Conservation (phyloP, 2,888 invertebrate genomes). For the Danaus chrysippus region DNA sequence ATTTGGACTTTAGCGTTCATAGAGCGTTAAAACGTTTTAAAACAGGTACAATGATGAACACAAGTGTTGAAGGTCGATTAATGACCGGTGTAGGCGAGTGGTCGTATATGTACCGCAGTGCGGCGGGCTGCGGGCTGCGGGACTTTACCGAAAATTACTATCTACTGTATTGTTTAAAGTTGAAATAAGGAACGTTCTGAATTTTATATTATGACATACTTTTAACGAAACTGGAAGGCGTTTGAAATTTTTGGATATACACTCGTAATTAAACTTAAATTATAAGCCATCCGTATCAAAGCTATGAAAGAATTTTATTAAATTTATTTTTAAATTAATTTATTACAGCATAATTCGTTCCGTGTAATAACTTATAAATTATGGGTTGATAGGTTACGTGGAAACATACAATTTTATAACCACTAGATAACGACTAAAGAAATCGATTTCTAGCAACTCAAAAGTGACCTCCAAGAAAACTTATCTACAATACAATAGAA, state of each 20-base stretch:
- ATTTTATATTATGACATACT: constrained; percentile 7
- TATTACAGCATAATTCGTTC: too few relatives aligned
- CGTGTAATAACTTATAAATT: too few relatives aligned
- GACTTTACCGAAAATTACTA: constrained; percentile 23
- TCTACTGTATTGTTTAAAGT: constrained; percentile 14
- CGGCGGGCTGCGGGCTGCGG: constrained; percentile 57
- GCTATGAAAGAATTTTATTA: too few relatives aligned
- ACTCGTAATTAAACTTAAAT: background rate
- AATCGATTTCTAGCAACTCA: constrained; percentile 14
- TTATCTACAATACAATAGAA: constrained; percentile 9
- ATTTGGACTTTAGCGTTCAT: background rate
- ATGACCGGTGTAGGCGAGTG: constrained; percentile 29
- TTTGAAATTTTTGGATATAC: background rate
- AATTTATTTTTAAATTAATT: too few relatives aligned
- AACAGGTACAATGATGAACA: constrained; percentile 26
- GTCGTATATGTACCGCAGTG: constrained; percentile 55
- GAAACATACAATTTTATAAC: too few relatives aligned
- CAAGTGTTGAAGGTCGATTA: constrained; percentile 34
- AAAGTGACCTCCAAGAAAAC: constrained; percentile 19
- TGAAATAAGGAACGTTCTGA: background rate
- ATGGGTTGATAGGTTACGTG: too few relatives aligned
- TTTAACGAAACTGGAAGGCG: too few relatives aligned
- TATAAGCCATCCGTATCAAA: background rate
- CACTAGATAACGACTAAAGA: constrained; percentile 10
- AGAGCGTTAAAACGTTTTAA: background rate